A percentile compares a stretch with the other conserved stretches of the same genome.
Evolutionary conservation across 1,140 invertebrate genomes (phyloP).

Genomic region (Maniola jurtina): DNA sequence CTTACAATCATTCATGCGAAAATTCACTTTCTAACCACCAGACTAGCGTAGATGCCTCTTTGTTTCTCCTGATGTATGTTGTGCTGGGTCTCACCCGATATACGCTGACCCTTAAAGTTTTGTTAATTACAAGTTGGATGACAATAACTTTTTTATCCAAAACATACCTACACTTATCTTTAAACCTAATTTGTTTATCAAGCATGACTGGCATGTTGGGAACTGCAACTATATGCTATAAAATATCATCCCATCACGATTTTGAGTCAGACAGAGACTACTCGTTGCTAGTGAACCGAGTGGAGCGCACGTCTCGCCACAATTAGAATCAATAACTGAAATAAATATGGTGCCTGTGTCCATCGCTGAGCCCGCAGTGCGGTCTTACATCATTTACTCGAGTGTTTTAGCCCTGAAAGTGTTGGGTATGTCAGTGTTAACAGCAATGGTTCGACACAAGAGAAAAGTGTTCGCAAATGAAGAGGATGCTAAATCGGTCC

Average conservation of each 20-base stretch:
- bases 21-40: too few species aligned
- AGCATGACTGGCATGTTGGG: not conserved
- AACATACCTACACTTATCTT: too few species aligned
- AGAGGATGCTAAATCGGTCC: slow-evolving; percentile 60
- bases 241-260: not conserved
- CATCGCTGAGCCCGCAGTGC: slow-evolving; percentile 63
- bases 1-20: too few species aligned
- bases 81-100: too few species aligned
- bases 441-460: slow-evolving; percentile 61
- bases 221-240: too few species aligned
- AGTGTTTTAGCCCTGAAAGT: slow-evolving; percentile 78
- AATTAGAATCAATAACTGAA: slow-evolving; percentile 7
- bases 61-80: too few species aligned
- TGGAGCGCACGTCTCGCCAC: not conserved
- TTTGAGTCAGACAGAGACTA: not conserved
- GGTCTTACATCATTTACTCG: slow-evolving; percentile 74
- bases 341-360: slow-evolving; percentile 36
- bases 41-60: too few species aligned
- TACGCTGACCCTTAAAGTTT: too few species aligned
- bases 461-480: slow-evolving; percentile 69
- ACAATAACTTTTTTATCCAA: too few species aligned
- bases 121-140: too few species aligned
- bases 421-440: slow-evolving; percentile 71
- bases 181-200: too few species aligned
- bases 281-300: not conserved